Evolutionary conservation across 2,113 vertebrate species (phyloP), one percentile per base, ranked within the genome.

Genomic region (Onychostoma macrolepis): DNA sequence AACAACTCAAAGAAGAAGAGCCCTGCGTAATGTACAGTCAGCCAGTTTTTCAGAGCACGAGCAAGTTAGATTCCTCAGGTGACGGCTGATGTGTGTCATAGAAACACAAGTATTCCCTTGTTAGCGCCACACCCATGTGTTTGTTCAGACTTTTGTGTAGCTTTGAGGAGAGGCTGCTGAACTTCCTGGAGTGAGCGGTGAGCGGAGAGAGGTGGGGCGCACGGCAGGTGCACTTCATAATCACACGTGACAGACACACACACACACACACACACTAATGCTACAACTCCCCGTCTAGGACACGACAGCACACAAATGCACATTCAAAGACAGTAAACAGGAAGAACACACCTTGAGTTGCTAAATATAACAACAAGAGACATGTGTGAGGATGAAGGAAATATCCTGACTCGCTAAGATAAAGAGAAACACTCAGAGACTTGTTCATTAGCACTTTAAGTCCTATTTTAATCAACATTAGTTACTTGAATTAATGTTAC

Each of bases 111-210:
- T 45, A 76, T 76, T 48, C 74, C 72, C 13, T 2, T 75, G 26
- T 28, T 33, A 24, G 67, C 56, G 15, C 77, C 81, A 61, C 80
- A 63, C 45, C 56, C 3, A 0, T 76, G 43, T 76, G 43, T 53
- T 33, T 65, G 26, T 26, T 15, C 63, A 80, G 24, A 48, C 53
- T 81, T 86, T 84, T 87, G 74, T 87, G 82, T 82, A 79, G 69
- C 45, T 89, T 87, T 87, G 53, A 74, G 82, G 45, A 85, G 58
- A 69, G 86, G 48, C 75, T 63, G 56, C 13, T 50, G 53, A 77
- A 87, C 83, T 87, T 77, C 43, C 69, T 77, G 56, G n/a, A 85
- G 56, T 45, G 21, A 58, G 89, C 38, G 76, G 56, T 45, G 21
- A 58, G 89, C 38, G 76, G 53, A 43, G 71, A 83, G 80, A 58